A percentile compares a stretch with the other conserved stretches of the same genome.
phyloP scores from a whole-genome alignment of 2,888 invertebrate species.

The Empis livida region DNA sequence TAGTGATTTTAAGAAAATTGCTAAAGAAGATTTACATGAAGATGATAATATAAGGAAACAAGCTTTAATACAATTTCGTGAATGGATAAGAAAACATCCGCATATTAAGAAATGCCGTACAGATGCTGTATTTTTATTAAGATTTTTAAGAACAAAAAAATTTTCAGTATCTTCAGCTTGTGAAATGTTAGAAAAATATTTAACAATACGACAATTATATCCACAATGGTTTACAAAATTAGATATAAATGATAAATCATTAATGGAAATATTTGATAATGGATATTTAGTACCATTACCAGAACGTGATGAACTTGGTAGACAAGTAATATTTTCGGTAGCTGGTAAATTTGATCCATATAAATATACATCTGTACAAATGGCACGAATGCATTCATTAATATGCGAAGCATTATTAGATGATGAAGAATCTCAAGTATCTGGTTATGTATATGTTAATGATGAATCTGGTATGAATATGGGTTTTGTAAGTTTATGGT shows the following conservation, averaged over 20 bases:
- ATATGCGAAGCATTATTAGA: constrained; percentile 75
- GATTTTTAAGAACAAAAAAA: constrained; percentile 77
- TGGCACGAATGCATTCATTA: constrained; percentile 74
- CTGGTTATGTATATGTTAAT: constrained; percentile 73
- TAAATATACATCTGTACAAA: constrained; percentile 64
- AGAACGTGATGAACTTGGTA: constrained; percentile 60
- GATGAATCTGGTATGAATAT: constrained; percentile 73
- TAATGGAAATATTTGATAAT: constrained; percentile 66
- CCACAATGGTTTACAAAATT: constrained; percentile 77
- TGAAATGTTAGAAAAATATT: constrained; percentile 75
- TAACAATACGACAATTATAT: constrained; percentile 71
- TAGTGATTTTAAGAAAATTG: constrained; percentile 42
- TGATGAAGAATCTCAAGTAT: constrained; percentile 69
- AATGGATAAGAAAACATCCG: constrained; percentile 74
- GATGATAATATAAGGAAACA: constrained; percentile 62
- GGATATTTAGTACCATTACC: constrained; percentile 65
- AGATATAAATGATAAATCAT: constrained; percentile 63
- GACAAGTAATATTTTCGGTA: constrained; percentile 64
- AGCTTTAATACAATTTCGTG: constrained; percentile 61
- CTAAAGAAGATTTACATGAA: constrained; percentile 64
- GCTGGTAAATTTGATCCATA: constrained; percentile 70
- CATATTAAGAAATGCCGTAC: constrained; percentile 69
- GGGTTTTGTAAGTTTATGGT: constrained; percentile 74
- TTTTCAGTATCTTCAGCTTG: constrained; percentile 76
- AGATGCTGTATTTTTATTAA: constrained; percentile 67